Evolutionary conservation across 2,888 invertebrate genomes (phyloP).

Genomic region (Romanomermis culicivorax): DNA sequence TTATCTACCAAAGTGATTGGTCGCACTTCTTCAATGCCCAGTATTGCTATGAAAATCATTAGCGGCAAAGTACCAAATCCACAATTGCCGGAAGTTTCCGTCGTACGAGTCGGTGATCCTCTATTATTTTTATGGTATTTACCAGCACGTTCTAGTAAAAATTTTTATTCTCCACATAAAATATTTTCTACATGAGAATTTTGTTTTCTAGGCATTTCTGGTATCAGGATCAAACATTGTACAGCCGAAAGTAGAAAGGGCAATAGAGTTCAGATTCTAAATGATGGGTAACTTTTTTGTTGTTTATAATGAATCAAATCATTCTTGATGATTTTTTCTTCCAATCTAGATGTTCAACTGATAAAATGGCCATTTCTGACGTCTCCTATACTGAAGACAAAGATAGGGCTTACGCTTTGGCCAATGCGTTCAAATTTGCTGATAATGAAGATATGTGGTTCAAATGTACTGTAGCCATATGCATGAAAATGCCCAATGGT

Average conservation of each 20-base stretch:
- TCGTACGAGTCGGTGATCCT: slow-evolving; percentile 15
- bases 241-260: slow-evolving; percentile 14
- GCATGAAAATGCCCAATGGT: slow-evolving; percentile 10
- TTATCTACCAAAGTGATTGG: slow-evolving; percentile 13
- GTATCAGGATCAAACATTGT: slow-evolving; percentile 15
- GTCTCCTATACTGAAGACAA: slow-evolving; percentile 14
- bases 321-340: neutral
- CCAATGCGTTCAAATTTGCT: slow-evolving; percentile 18
- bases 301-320: neutral
- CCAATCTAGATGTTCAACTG: slow-evolving; percentile 13
- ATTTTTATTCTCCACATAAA: neutral
- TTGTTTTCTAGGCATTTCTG: slow-evolving; percentile 14
- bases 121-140: slow-evolving; percentile 16
- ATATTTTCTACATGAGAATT: neutral
- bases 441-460: slow-evolving; percentile 18
- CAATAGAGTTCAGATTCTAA: slow-evolving; percentile 14
- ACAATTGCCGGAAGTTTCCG: neutral
- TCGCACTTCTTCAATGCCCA: slow-evolving; percentile 12
- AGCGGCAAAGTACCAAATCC: slow-evolving; percentile 10
- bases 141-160: slow-evolving; percentile 12
- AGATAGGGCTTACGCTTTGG: slow-evolving; percentile 14
- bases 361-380: slow-evolving; percentile 13
- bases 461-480: slow-evolving; percentile 15
- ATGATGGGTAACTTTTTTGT: slow-evolving; percentile 12
- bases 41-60: slow-evolving; percentile 13